These are phyloP conservation scores for Heliangelus exortis DNA, from an alignment of 2,797 vertebrate genomes.

Conservation along the genomic window DNA sequence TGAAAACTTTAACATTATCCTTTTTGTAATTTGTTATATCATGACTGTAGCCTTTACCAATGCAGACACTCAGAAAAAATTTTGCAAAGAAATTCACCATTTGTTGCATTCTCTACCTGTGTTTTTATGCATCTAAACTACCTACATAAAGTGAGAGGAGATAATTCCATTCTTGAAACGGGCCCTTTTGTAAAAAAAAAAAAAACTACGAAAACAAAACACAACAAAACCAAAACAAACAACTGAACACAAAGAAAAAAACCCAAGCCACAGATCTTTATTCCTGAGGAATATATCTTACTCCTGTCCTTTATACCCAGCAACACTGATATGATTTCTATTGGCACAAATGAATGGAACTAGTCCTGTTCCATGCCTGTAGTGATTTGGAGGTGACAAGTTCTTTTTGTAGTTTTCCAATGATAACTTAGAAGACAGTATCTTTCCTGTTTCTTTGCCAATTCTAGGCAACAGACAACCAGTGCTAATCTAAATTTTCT, in stretches of 20 bases:
- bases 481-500: background rate
- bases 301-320: background rate
- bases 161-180: background rate
- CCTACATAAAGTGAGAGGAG: background rate
- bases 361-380: background rate
- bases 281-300: background rate
- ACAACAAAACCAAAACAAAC: too few relatives aligned
- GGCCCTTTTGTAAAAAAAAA: background rate
- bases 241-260: background rate
- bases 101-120: conserved; percentile 30
- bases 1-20: background rate
- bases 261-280: background rate
- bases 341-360: background rate
- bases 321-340: background rate
- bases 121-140: background rate
- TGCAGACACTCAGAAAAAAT: background rate
- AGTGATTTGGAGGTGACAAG: background rate
- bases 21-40: background rate
- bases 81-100: conserved; percentile 50
- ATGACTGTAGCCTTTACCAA: background rate
- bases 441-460: background rate
- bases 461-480: background rate
- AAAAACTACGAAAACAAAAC: too few relatives aligned
- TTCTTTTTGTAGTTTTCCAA: background rate
- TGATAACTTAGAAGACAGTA: background rate